Percentiles rank a stretch among this genome's conserved stretches.
These are phyloP conservation scores for Turritopsis dohrnii DNA, from an alignment of 30 jellyfish, hydroid and myxozoan genomes.

Conservation along the genomic window DNA sequence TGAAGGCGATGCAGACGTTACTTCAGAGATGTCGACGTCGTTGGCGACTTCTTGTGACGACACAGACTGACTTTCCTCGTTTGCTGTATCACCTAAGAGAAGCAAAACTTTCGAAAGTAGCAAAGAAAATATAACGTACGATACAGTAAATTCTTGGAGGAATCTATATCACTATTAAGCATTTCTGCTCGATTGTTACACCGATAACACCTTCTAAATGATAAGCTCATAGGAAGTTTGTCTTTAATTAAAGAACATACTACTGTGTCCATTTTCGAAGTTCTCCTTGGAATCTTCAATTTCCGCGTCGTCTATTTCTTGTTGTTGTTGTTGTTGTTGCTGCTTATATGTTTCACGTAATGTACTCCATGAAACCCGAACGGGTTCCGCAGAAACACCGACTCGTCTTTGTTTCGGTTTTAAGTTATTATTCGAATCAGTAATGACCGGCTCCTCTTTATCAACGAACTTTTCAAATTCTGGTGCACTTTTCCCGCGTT, in stretches of 20 bases:
- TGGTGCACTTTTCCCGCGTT: neutral
- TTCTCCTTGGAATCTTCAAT: neutral
- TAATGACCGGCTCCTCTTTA: neutral
- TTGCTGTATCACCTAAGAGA: neutral
- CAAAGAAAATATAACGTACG: neutral
- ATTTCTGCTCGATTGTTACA: too few relatives aligned
- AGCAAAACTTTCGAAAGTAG: conserved; percentile 2
- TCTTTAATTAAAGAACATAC: neutral
- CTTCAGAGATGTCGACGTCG: neutral
- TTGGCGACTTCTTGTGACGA: neutral
- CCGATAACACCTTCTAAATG: too few relatives aligned
- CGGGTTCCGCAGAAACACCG: conserved; percentile 96
- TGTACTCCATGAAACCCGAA: conserved; percentile 78
- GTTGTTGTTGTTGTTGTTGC: conserved; percentile 37
- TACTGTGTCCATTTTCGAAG: conserved; percentile 1
- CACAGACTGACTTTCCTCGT: neutral
- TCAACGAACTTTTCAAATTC: neutral
- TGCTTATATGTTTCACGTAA: conserved; percentile 68
- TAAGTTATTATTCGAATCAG: neutral
- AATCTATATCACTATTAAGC: too few relatives aligned
- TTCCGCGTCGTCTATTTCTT: neutral
- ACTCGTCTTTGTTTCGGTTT: conserved; percentile 36
- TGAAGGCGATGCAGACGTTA: neutral
- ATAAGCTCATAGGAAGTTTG: too few relatives aligned
- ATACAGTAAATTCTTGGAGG: neutral